Evolutionary conservation across 2,113 vertebrate genomes (phyloP), one percentile per base, ranked within the genome.

Genomic region (Phyllopteryx taeniolatus): DNA sequence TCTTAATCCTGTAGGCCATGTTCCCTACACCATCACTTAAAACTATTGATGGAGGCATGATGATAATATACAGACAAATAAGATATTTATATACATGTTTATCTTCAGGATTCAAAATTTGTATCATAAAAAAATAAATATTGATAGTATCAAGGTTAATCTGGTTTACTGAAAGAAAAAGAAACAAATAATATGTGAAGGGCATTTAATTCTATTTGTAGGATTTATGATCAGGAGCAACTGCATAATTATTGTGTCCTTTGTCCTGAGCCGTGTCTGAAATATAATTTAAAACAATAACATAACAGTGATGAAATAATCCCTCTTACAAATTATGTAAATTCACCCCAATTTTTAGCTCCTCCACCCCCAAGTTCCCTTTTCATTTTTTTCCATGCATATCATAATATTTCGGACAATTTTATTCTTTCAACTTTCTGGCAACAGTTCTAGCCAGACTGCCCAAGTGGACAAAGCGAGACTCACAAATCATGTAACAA

Each of bases 1-100:
- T 68, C 27, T 62, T 64, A 63, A 60, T 57, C 76, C 79, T 15
- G 0, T 6, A 68, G 80, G 79, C 80, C 74, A 75, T 11, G 19
- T 39, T 15, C 49, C n/a, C 42, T 19, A 54, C 68, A 70, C 62
- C 74, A 49, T 68, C 63, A 57, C 73, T 77, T 35, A 8, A 79
- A 54, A 39, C 69, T 5, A 1, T 11, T n/a, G 20, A 73, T 56
- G 56, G 68, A 56, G 20, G 35, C 47, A 4, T 65, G 47, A 51
- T 14, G 11, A 57, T 27, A 31, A 31, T 47, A 66, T 42, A 11
- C 5, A 19, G 19, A 63, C 17, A 63, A 62, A 63, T 63, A n/a
- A 59, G 11, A 19, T 20, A 17, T 53, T 15, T 53, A 53, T 19
- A 53, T 4, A 5, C 49, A 53, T 17, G 5, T 53, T 17, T 53